Evolutionary conservation across 2,113 vertebrate genomes (phyloP), one percentile per base, ranked within the genome.

Genomic region (Gymnocephalus cernua): DNA sequence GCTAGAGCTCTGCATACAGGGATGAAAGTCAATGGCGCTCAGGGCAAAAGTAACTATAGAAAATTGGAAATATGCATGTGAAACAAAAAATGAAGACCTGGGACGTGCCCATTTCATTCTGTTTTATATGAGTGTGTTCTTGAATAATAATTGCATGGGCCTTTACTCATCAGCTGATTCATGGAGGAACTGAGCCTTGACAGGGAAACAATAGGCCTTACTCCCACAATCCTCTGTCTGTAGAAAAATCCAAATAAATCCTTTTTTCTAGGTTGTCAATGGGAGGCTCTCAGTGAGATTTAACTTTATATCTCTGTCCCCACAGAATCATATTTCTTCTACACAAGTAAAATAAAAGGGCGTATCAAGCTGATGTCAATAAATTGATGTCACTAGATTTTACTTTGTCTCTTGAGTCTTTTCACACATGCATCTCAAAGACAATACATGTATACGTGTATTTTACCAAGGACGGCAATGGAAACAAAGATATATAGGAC

Each of bases 111-210:
- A 51, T 71, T 72, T 45, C 38, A 38, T 41, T 68, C 8, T 45
- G 56, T 23, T 23, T 32, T 0, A 41, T 27, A 14, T 16, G 0
- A 57, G 11, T 21, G 29, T 70, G 38, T 63, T 38, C 57, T 53
- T 63, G 58, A 63, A 62, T 45, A 56, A 76, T 29, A 76, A 65
- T 41, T 62, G 45, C 47, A 29, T 15, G 4, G 21, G 54, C 32
- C 65, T 16, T 69, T 18, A 45, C 27, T 62, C 48, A 53, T 70
- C 56, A 38, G 47, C 79, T 59, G 53, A 80, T 44, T 80, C 29
- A 59, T 13, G 8, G 14, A 15, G 45, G n/a, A 61, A 81, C 18
- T 61, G 63, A 59, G 54, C 13, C 61, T 58, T 27, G 69, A 68
- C 0, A 6, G 10, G 21, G 29, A 68, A 50, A 69, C 21, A 69